These are phyloP conservation scores for Drosophila erecta DNA, from an alignment of 1,140 invertebrate species.

Conservation along the genomic window DNA sequence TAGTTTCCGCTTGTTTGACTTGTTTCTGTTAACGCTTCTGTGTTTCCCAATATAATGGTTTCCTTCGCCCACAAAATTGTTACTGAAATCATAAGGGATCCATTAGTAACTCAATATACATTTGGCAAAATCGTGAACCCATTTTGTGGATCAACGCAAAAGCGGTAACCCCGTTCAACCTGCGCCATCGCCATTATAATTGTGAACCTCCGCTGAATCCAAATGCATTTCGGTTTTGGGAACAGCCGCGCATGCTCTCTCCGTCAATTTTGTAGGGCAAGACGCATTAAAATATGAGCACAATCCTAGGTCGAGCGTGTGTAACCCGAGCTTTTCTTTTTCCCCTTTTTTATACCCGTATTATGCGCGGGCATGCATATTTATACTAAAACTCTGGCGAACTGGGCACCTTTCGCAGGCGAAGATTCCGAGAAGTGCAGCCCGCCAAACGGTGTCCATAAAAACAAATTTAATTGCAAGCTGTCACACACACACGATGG, in stretches of 20 bases:
- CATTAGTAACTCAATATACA: too few relatives aligned
- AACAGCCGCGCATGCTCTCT: constrained; percentile 16
- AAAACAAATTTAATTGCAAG: constrained; percentile 83
- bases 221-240: constrained; percentile 33
- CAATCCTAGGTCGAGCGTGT: constrained; percentile 69
- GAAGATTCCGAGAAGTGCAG: constrained; percentile 76
- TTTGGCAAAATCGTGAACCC: background rate
- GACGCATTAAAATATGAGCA: constrained; percentile 65
- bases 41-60: too few relatives aligned
- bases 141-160: background rate
- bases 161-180: background rate
- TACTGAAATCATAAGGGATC: too few relatives aligned
- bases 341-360: constrained; percentile 52
- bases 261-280: constrained; percentile 43
- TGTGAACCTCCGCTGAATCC: constrained; percentile 17
- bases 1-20: too few relatives aligned
- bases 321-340: constrained; percentile 73
- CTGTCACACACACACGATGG: constrained; percentile 61
- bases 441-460: constrained; percentile 54
- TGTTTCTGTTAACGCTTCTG: too few relatives aligned
- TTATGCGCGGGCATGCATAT: constrained; percentile 80
- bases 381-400: constrained; percentile 41
- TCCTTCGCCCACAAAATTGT: too few relatives aligned
- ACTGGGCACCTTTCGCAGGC: constrained; percentile 40
- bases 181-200: background rate